Percentiles rank a stretch among this genome's conserved stretches.
Conservation (phyloP, 2,888 invertebrate species). For the Mimumesa dahlbomi region DNA sequence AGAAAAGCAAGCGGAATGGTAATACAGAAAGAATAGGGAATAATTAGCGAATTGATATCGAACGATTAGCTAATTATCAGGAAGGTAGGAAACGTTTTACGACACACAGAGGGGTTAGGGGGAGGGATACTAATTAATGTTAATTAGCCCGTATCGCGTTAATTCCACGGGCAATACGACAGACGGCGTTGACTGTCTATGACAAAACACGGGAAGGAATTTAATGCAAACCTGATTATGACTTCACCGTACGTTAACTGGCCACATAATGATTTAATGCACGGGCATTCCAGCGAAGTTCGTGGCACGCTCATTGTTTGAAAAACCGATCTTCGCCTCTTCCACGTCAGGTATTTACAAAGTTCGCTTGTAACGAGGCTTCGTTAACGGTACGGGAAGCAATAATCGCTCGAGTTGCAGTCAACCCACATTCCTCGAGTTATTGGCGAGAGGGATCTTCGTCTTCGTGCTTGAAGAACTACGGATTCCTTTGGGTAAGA, state of each 20-base stretch:
- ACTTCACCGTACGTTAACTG: neutral
- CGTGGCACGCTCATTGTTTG: slow-evolving; percentile 28
- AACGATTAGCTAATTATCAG: too few species aligned
- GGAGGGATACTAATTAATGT: too few species aligned
- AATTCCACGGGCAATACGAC: neutral
- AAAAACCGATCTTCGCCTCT: slow-evolving; percentile 45
- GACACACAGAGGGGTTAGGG: too few species aligned
- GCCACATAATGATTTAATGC: slow-evolving; percentile 43
- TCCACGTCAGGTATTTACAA: slow-evolving; percentile 48
- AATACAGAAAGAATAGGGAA: too few species aligned
- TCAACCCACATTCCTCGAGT: slow-evolving; percentile 49
- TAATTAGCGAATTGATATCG: too few species aligned
- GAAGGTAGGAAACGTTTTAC: too few species aligned
- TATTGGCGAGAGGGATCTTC: slow-evolving; percentile 26
- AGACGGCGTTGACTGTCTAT: neutral
- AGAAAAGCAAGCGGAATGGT: too few species aligned
- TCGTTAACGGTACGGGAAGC: slow-evolving; percentile 58
- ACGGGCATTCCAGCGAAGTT: slow-evolving; percentile 42
- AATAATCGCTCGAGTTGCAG: slow-evolving; percentile 49
- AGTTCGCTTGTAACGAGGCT: slow-evolving; percentile 54
- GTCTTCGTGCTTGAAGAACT: neutral
- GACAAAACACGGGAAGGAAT: slow-evolving; percentile 6
- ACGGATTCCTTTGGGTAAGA: slow-evolving; percentile 8
- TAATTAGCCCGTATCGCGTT: too few species aligned
- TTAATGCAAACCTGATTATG: slow-evolving; percentile 13